These are phyloP conservation scores for Festucalex cinctus DNA, from an alignment of 2,113 vertebrate genomes.

Conservation along the genomic window DNA sequence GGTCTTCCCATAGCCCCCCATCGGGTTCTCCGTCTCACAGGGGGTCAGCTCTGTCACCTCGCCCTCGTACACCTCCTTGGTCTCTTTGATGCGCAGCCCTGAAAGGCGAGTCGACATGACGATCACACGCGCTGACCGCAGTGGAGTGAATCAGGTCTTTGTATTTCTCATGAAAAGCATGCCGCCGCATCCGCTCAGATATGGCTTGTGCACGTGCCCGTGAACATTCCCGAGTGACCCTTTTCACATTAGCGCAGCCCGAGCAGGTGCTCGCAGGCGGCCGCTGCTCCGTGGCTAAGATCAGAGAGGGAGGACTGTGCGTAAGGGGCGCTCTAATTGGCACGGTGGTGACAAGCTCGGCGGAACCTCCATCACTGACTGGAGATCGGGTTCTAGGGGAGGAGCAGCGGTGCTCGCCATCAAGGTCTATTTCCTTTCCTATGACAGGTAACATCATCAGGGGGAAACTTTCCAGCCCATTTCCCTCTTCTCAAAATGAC, in stretches of 20 bases:
- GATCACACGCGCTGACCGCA: slow-evolving; percentile 46
- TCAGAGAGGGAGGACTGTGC: slow-evolving; percentile 60
- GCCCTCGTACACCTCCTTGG: slow-evolving; percentile 98
- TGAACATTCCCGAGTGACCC: slow-evolving; percentile 43
- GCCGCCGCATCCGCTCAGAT: slow-evolving; percentile 9
- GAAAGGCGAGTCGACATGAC: slow-evolving; percentile 16
- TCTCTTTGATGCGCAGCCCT: slow-evolving; percentile 97
- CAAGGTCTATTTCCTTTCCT: slow-evolving; percentile 77
- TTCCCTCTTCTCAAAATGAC: slow-evolving; percentile 41
- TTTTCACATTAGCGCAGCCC: slow-evolving; percentile 26
- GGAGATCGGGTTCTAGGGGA: slow-evolving; percentile 30
- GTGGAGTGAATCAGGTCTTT: slow-evolving; percentile 51
- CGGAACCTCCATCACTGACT: slow-evolving; percentile 27
- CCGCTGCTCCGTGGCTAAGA: slow-evolving; percentile 1
- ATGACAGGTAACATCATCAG: slow-evolving; percentile 84
- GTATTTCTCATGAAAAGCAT: slow-evolving; percentile 19
- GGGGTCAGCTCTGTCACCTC: slow-evolving; percentile 97
- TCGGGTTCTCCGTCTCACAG: slow-evolving; percentile 97
- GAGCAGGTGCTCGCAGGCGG: slow-evolving; percentile 48
- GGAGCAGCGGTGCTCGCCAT: slow-evolving; percentile 44
- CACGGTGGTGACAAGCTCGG: slow-evolving; percentile 69
- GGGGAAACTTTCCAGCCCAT: neutral
- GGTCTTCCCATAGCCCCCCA: slow-evolving; percentile 97
- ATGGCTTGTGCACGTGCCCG: slow-evolving; percentile 5
- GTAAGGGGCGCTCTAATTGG: slow-evolving; percentile 65